Base-by-base conservation (phyloP, 2,113 vertebrate genomes). In the Chitala chitala region DNA sequence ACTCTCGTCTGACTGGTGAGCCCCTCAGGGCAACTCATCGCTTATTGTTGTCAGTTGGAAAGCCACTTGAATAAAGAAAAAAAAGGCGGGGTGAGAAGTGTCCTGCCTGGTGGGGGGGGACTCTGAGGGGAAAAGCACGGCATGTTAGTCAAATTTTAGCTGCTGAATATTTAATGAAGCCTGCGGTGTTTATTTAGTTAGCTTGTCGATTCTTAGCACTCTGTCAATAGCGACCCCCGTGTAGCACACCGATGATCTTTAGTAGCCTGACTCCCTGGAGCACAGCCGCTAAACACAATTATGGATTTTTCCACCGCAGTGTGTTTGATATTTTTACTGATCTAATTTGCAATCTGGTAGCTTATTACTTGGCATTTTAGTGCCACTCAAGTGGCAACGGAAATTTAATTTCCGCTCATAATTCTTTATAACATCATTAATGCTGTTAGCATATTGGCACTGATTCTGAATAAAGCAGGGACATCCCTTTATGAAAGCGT, bases 301-400 rank as follows among this genome's bases (percentile, higher is more conserved):
- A 98, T 95, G 93, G 94, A 95, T 96, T 96, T 96, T 96, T 88
- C 95, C 95, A 94, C 94, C 85, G 92, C 95, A 93, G 96, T 94
- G 95, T 94, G 93, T 97, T 96, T 98, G 97, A 98, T 98, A 98
- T 99, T 98, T 98, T 94, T 93, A 95, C 94, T 98, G 96, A 99
- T 99, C 97, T 98, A 98, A 99, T 99, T 99, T 98, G 95, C 96
- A 98, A 96, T 95, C 95, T 97, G 97, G 93, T 97, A 98, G 95
- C 98, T 99, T 99, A 99, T 99, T 98, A 95, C 98, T 96, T 98
- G 96, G 96, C 95, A 98, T 99, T 99, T 99, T 98, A 96, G 96
- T 94, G 94, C 93, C 90, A 93, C 94, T 98, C 94, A 96, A 97
- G 95, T 95, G 95, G 94, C 93, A 93, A 93, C 90, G 93, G 94